Conservation (phyloP, 2,113 vertebrate genomes). For the Scomber colias region DNA sequence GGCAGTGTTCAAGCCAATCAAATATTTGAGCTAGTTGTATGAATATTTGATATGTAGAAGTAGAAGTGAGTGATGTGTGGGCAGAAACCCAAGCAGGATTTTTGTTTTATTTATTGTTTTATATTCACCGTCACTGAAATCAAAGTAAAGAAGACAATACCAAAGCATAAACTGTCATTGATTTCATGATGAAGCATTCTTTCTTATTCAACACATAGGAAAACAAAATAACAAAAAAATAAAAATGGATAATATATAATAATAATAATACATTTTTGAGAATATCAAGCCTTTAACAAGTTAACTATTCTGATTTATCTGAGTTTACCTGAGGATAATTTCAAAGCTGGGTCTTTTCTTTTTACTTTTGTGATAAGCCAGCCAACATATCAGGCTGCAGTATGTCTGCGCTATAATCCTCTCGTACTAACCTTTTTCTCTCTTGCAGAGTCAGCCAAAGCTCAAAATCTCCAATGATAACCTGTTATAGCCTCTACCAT, state of each 20-base stretch:
- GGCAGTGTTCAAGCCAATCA: constrained; percentile 41
- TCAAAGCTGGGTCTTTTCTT: constrained; percentile 1
- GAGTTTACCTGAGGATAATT: constrained; percentile 38
- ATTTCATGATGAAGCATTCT: constrained; percentile 1
- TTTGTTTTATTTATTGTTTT: constrained; percentile 39
- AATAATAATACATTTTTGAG: background rate
- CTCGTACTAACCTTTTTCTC: constrained; percentile 52
- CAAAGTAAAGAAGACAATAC: constrained; percentile 26
- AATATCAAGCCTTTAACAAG: constrained; percentile 3
- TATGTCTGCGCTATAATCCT: constrained; percentile 42
- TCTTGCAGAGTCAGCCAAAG: constrained; percentile 65
- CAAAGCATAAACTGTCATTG: constrained; percentile 19
- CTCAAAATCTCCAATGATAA: constrained; percentile 69
- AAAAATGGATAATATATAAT: no score
- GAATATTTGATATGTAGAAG: constrained; percentile 63
- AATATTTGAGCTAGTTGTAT: constrained; percentile 64
- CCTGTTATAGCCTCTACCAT: constrained; percentile 50
- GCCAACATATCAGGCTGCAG: constrained; percentile 31
- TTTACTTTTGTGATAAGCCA: constrained; percentile 21
- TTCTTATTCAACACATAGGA: background rate
- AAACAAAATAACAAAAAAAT: background rate
- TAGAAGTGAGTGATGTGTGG: constrained; percentile 37
- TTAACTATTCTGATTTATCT: constrained; percentile 33
- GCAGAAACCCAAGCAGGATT: constrained; percentile 34
- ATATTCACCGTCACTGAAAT: constrained; percentile 12